These are phyloP conservation scores for Ametastegia equiseti DNA, from an alignment of 2,888 invertebrate genomes.

Conservation along the genomic window DNA sequence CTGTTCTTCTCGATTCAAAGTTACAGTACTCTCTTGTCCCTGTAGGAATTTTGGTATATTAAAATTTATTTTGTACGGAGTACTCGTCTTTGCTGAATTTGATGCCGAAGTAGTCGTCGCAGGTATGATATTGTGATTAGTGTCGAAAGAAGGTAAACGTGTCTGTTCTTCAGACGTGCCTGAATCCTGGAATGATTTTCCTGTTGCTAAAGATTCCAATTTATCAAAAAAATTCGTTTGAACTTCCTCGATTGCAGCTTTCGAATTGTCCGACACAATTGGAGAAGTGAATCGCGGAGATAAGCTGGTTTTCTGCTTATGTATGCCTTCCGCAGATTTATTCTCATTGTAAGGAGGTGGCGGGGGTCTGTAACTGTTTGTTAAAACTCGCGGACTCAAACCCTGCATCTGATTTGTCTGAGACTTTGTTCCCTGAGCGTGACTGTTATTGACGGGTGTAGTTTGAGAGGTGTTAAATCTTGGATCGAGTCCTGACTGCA, in stretches of 20 bases:
- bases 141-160: background rate
- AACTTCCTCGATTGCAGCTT: slow-evolving; percentile 24
- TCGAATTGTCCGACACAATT: background rate
- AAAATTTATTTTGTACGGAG: background rate
- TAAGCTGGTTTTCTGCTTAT: background rate
- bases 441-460: background rate
- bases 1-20: background rate
- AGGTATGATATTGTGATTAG: background rate
- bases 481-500: background rate
- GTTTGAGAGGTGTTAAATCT: background rate
- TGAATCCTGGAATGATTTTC: background rate
- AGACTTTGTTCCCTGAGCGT: background rate
- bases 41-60: slow-evolving; percentile 21
- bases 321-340: background rate
- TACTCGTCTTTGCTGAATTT: background rate
- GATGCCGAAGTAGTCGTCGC: background rate
- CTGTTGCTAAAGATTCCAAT: background rate
- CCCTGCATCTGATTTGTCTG: background rate
- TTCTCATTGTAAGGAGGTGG: background rate
- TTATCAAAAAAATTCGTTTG: background rate
- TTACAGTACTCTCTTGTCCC: background rate
- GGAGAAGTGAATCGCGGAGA: slow-evolving; percentile 38
- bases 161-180: background rate
- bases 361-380: slow-evolving; percentile 16
- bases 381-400: background rate